These are phyloP conservation scores for Synanthedon andrenaeformis DNA, from an alignment of 2,888 invertebrate genomes.

Conservation along the genomic window DNA sequence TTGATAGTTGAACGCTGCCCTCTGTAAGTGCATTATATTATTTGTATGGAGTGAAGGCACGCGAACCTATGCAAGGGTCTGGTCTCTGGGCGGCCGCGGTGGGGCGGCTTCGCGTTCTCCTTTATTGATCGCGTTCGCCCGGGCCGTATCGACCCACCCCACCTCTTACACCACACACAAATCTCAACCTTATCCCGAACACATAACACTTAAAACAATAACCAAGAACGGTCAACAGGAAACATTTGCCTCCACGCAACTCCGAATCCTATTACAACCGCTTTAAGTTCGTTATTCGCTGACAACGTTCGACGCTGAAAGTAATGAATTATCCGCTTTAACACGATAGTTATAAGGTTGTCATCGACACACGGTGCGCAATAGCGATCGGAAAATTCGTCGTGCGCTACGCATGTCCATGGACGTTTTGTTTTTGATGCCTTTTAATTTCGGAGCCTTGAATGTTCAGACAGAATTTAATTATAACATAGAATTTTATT, in stretches of 20 bases:
- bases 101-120: slow-evolving; percentile 33
- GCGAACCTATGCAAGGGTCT: slow-evolving; percentile 6
- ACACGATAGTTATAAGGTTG: slow-evolving; percentile 39
- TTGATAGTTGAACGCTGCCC: no score
- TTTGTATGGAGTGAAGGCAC: slow-evolving; percentile 24
- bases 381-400: slow-evolving; percentile 30
- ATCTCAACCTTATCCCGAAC: slow-evolving; percentile 44
- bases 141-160: slow-evolving; percentile 54
- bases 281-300: slow-evolving; percentile 7
- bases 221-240: slow-evolving; percentile 3
- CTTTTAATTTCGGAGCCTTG: background rate
- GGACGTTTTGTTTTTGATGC: slow-evolving; percentile 4
- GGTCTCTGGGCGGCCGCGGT: slow-evolving; percentile 1
- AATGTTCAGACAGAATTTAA: background rate
- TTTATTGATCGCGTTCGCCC: slow-evolving; percentile 56
- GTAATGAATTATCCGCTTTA: slow-evolving; percentile 57
- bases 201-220: slow-evolving; percentile 21
- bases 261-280: slow-evolving; percentile 1
- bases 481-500: no score
- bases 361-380: slow-evolving; percentile 29
- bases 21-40: background rate
- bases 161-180: slow-evolving; percentile 35
- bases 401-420: slow-evolving; percentile 61
- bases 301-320: slow-evolving; percentile 16
- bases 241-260: slow-evolving; percentile 23